Percentiles rank a stretch among this genome's conserved stretches.
phyloP scores from a whole-genome alignment of 1,140 invertebrate species.

The Cheumatopsyche charites region DNA sequence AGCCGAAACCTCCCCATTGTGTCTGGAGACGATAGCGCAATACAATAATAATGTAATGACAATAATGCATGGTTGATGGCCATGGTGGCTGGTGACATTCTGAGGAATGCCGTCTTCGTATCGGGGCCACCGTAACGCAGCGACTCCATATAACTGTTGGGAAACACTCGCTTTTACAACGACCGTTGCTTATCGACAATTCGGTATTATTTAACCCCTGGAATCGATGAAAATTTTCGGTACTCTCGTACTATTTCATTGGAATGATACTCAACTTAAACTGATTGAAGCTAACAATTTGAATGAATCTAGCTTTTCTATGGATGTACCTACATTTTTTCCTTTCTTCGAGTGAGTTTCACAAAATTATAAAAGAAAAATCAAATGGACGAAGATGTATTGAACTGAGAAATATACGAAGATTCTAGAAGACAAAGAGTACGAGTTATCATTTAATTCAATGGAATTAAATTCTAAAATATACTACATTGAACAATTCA shows the following conservation, averaged over 20 bases:
- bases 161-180: not conserved
- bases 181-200: not conserved
- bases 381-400: too few relatives aligned
- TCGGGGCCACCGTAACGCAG: conserved; percentile 15
- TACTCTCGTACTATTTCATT: not conserved
- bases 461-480: too few relatives aligned
- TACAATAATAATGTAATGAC: not conserved
- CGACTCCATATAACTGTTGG: not conserved
- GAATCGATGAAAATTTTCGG: not conserved
- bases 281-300: not conserved
- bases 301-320: not conserved
- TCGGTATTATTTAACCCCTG: not conserved
- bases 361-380: too few relatives aligned
- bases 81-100: conserved; percentile 15
- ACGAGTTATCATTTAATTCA: too few relatives aligned
- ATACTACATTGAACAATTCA: too few relatives aligned
- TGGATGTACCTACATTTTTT: not conserved
- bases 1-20: too few relatives aligned
- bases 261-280: too few relatives aligned
- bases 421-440: too few relatives aligned
- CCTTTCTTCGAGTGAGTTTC: not conserved
- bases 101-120: conserved; percentile 15
- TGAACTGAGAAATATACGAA: too few relatives aligned
- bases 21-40: not conserved
- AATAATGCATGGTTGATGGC: not conserved